These are phyloP conservation scores for Centropus unirufus DNA, from an alignment of 2,113 vertebrate species.

Conservation along the genomic window DNA sequence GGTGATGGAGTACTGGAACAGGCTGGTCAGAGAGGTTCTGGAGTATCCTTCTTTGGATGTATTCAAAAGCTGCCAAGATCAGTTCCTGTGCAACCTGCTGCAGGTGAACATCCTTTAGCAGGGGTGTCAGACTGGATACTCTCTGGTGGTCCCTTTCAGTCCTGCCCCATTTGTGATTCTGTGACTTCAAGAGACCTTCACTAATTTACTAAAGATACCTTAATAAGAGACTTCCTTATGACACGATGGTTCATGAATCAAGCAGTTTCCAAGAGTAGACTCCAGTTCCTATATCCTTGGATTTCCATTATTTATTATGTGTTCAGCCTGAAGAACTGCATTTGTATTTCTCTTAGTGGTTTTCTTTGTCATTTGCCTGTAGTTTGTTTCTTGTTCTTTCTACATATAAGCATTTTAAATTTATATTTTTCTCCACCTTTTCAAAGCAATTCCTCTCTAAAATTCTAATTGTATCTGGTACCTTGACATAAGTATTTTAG, in stretches of 20 bases:
- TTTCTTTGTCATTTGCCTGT: neutral
- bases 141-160: no score
- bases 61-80: no score
- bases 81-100: no score
- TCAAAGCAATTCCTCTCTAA: neutral
- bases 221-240: neutral
- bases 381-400: neutral
- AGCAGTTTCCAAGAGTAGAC: neutral
- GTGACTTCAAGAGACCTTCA: neutral
- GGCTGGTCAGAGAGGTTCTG: no score
- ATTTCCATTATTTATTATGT: neutral
- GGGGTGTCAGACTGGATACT: no score
- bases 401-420: neutral
- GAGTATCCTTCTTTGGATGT: no score
- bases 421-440: neutral
- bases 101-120: no score
- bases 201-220: neutral
- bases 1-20: no score
- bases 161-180: no score
- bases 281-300: neutral
- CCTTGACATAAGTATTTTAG: neutral
- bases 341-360: neutral
- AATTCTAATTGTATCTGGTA: neutral
- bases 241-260: neutral
- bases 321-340: neutral